Base-by-base conservation (phyloP, 2,888 invertebrate species). In the Andrena minutula region DNA sequence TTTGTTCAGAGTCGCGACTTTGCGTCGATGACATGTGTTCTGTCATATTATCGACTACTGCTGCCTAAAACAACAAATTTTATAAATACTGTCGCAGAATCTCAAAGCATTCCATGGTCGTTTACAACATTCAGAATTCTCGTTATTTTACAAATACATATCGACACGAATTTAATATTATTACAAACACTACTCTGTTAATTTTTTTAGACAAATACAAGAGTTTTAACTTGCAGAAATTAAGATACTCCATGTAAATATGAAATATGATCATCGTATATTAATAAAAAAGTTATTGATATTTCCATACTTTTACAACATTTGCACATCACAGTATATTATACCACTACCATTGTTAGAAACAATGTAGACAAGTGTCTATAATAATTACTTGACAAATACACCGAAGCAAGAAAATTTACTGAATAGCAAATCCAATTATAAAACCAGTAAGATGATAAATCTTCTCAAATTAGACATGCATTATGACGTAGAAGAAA, bases 1-100 rank as follows among this genome's bases (percentile, higher is more conserved):
- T 94, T 89, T 95, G 95, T 28, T 86, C 84, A 71, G 71, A 73
- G 68, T 87, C 82, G 35, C 84, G 60, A 58, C 47, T 75, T 63
- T 87, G 75, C 10, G 61, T 64, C 10, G 73, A 75, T 28, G 83
- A 84, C 85, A 56, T 70, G 60, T 87, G 71, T 61, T 86, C 87
- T 61, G 88, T 82, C 91, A 92, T 92, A 26, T 82, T 85, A 76
- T 85, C 49, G 20, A 28, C n/a, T 66, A 78, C 16, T 81, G 56
- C 16, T 81, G 56, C 75, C 88, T 88, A 68, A 23, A 86, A 75
- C 68, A 8, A 65, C 16, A 49, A 75, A 41, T 66, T 49, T 77
- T 4, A 8, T 58, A 53, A 41, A 23, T 10, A 35, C 41, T 23
- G 64, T 60, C 8, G 49, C 23, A 7, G 23, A 64, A 12, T 63